Percentiles rank a stretch among this genome's conserved stretches.
phyloP scores from a whole-genome alignment of 1,140 invertebrate genomes.

The Colletes latitarsis region DNA sequence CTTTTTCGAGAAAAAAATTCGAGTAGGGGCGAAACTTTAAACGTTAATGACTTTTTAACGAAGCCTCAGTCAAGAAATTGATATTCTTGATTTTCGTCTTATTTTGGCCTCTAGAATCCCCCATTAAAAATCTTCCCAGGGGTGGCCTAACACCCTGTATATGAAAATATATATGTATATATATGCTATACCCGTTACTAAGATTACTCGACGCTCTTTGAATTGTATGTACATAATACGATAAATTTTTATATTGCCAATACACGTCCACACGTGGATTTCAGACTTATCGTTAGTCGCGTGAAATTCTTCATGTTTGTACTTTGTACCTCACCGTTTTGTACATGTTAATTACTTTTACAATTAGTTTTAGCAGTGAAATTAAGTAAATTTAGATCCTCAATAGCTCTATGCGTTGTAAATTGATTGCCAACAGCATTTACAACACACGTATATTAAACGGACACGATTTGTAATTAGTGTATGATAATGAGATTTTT shows the following conservation, averaged over 20 bases:
- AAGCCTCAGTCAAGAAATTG: too few species aligned
- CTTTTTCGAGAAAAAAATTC: too few species aligned
- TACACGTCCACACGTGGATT: background rate
- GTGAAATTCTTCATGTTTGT: slow-evolving; percentile 24
- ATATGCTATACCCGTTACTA: background rate
- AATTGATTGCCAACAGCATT: slow-evolving; percentile 10
- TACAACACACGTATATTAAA: slow-evolving; percentile 5
- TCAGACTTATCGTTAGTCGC: background rate
- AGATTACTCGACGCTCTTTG: slow-evolving; percentile 11
- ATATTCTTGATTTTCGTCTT: too few species aligned
- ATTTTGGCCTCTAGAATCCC: too few species aligned
- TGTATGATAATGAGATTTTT: background rate
- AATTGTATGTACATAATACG: background rate
- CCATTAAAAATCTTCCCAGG: too few species aligned
- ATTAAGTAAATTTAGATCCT: background rate
- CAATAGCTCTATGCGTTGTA: background rate
- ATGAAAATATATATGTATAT: too few species aligned
- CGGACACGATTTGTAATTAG: background rate
- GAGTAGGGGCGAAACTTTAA: too few species aligned
- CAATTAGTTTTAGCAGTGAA: slow-evolving; percentile 16
- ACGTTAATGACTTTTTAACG: too few species aligned
- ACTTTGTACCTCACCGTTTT: slow-evolving; percentile 36
- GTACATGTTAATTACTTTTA: slow-evolving; percentile 23
- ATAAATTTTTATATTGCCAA: background rate
- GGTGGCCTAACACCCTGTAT: too few species aligned